These are phyloP conservation scores for Tetheella fluctuosa DNA, from an alignment of 2,888 invertebrate species.

Conservation along the genomic window DNA sequence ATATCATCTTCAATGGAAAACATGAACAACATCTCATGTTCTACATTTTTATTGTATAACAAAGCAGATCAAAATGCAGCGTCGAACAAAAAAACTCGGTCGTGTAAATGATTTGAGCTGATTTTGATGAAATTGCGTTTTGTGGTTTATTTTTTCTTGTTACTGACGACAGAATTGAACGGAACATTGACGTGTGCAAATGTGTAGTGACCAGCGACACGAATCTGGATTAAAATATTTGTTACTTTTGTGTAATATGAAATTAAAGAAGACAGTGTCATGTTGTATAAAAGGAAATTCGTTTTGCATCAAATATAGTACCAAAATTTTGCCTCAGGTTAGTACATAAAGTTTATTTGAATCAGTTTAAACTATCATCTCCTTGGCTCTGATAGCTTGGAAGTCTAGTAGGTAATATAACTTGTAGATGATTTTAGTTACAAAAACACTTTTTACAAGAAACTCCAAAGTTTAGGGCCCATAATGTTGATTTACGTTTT, in stretches of 20 bases:
- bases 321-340: slow-evolving; percentile 48
- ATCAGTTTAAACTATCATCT: too few relatives aligned
- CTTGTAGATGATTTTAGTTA: too few relatives aligned
- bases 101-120: slow-evolving; percentile 68
- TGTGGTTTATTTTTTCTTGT: slow-evolving; percentile 63
- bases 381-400: too few relatives aligned
- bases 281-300: slow-evolving; percentile 72
- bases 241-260: slow-evolving; percentile 61
- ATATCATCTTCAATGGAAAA: slow-evolving; percentile 18
- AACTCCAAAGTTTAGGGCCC: too few relatives aligned
- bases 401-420: too few relatives aligned
- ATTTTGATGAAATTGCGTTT: slow-evolving; percentile 56
- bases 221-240: slow-evolving; percentile 37
- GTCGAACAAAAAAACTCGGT: slow-evolving; percentile 68
- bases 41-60: slow-evolving; percentile 68
- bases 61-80: slow-evolving; percentile 51
- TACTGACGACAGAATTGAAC: slow-evolving; percentile 59
- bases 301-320: slow-evolving; percentile 60
- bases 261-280: slow-evolving; percentile 74
- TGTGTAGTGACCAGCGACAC: slow-evolving; percentile 53
- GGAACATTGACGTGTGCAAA: slow-evolving; percentile 54
- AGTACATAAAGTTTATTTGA: background rate
- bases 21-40: slow-evolving; percentile 40
- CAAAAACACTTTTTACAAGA: too few relatives aligned
- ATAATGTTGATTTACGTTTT: too few relatives aligned